These are phyloP conservation scores for Bradypus variegatus DNA, from an alignment of 2,797 vertebrate species.

Conservation along the genomic window DNA sequence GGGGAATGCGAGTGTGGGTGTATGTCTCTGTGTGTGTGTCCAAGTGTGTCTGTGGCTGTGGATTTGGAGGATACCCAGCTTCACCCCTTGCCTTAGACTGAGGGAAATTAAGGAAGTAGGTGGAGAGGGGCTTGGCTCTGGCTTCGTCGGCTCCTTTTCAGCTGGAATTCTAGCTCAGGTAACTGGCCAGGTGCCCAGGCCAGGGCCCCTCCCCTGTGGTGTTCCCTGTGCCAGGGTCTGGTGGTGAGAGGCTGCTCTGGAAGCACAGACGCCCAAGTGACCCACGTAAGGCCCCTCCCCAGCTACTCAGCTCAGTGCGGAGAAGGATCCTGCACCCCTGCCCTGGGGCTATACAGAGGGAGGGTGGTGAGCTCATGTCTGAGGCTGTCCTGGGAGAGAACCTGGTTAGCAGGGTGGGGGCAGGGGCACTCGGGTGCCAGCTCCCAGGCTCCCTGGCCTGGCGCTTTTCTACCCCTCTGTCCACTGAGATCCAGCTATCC, in stretches of 20 bases:
- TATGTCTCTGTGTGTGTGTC: not conserved
- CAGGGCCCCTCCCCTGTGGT: not conserved
- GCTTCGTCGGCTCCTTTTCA: not conserved
- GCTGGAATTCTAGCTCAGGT: not conserved
- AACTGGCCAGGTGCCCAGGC: not conserved
- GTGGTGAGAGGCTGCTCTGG: not conserved
- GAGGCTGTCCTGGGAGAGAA: slow-evolving; percentile 46
- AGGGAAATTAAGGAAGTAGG: not conserved
- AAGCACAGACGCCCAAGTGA: not conserved
- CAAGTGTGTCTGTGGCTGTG: not conserved
- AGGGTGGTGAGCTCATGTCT: slow-evolving; percentile 64
- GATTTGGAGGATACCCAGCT: not conserved
- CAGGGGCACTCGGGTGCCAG: not conserved
- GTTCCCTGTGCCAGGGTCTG: not conserved
- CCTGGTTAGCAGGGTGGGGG: slow-evolving; percentile 6
- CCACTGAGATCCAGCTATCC: not conserved
- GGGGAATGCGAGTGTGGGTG: slow-evolving; percentile 8
- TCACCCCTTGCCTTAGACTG: not conserved
- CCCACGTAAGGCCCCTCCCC: not conserved
- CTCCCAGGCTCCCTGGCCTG: not conserved
- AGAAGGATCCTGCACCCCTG: slow-evolving; percentile 18
- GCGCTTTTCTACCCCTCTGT: not conserved
- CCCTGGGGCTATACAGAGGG: slow-evolving; percentile 30
- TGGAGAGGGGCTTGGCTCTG: not conserved
- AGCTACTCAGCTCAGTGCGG: not conserved